Evolutionary conservation across 1,140 invertebrate species (phyloP).

Genomic region (Drosophila nigromelanica): DNA sequence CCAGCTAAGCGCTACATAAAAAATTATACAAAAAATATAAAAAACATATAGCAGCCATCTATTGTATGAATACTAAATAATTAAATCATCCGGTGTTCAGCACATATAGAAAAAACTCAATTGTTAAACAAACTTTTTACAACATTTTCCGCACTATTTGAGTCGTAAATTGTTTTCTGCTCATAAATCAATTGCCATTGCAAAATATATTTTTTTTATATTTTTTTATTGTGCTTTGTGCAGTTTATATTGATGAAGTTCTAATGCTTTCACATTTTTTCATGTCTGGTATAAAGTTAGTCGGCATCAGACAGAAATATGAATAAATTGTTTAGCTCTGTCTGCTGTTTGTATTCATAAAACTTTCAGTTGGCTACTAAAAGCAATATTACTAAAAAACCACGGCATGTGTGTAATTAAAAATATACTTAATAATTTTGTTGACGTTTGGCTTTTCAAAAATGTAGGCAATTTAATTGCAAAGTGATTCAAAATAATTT

Average conservation of each 20-base stretch:
- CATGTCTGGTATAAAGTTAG: background rate
- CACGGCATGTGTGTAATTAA: background rate
- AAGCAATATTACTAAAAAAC: background rate
- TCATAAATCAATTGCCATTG: conserved; percentile 72
- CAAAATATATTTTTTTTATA: conserved; percentile 21
- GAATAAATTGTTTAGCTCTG: conserved; percentile 8
- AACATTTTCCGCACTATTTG: conserved; percentile 74
- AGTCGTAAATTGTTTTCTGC: conserved; percentile 63
- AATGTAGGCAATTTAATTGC: background rate
- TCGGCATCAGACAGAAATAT: background rate
- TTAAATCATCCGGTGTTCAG: conserved; percentile 62
- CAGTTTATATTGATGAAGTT: conserved; percentile 35
- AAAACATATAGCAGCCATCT: conserved; percentile 9
- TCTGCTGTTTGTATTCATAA: conserved; percentile 11
- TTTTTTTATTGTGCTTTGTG: conserved; percentile 16
- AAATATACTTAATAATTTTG: background rate
- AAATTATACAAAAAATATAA: conserved; percentile 16
- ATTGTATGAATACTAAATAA: conserved; percentile 64
- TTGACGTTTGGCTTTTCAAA: background rate
- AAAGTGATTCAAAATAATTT: background rate
- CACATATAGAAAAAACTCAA: conserved; percentile 37
- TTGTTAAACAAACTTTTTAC: conserved; percentile 69
- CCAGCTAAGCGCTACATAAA: conserved; percentile 54
- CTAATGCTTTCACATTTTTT: conserved; percentile 23
- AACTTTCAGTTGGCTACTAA: conserved; percentile 5